phyloP scores from a whole-genome alignment of 2,797 vertebrate genomes.

The Varecia variegata region DNA sequence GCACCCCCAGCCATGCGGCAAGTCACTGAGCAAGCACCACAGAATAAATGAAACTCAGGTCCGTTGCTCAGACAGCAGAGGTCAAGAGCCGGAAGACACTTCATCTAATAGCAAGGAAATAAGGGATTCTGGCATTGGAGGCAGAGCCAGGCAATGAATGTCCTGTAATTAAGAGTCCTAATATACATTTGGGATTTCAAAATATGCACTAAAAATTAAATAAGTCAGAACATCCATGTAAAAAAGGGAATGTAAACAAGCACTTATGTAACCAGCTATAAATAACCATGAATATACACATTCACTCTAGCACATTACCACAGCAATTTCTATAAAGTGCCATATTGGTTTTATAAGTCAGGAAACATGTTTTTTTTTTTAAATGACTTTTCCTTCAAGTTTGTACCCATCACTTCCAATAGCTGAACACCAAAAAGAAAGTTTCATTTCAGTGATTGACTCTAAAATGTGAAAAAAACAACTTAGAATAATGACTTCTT shows the following conservation, averaged over 20 bases:
- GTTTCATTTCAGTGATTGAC: not conserved
- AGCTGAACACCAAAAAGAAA: not conserved
- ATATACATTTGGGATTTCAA: not conserved
- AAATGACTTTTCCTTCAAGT: not conserved
- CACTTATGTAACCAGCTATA: not conserved
- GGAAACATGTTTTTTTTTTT: not conserved
- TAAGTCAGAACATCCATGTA: not conserved
- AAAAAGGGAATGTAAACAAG: not conserved
- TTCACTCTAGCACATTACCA: not conserved
- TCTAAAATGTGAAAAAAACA: not conserved
- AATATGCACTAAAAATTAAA: not conserved
- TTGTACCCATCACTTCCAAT: not conserved
- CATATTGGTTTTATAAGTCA: not conserved
- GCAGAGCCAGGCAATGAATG: not conserved
- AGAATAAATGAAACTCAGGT: not conserved
- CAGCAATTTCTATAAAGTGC: not conserved
- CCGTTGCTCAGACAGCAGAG: not conserved
- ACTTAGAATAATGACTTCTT: not conserved
- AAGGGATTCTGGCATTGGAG: not conserved
- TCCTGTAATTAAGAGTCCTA: not conserved
- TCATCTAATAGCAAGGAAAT: not conserved
- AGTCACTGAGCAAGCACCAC: not conserved
- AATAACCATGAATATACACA: not conserved
- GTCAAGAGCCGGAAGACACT: not conserved
- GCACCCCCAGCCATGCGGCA: not conserved